Percentiles rank a stretch among this genome's conserved stretches.
Evolutionary conservation across 2,888 invertebrate species (phyloP).

Genomic region (Lypha dubia): DNA sequence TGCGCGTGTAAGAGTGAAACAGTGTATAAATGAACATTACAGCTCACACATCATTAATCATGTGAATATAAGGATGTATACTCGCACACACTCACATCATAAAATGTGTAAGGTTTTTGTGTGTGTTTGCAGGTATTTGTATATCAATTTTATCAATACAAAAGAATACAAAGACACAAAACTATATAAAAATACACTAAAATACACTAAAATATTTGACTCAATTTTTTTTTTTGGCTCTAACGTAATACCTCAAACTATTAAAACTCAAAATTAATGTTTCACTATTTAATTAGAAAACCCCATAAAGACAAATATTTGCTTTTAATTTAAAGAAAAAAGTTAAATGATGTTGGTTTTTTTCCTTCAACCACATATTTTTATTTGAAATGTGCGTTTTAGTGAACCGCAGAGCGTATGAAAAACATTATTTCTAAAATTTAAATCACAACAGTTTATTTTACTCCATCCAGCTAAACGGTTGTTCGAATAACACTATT

Average conservation of each 20-base stretch:
- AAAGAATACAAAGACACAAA: slow-evolving; percentile 5
- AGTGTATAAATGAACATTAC: slow-evolving; percentile 66
- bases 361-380: background rate
- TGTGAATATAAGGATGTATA: slow-evolving; percentile 68
- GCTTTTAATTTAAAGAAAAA: slow-evolving; percentile 67
- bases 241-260: background rate
- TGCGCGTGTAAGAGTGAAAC: slow-evolving; percentile 20
- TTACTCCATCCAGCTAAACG: background rate
- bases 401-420: slow-evolving; percentile 58
- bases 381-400: slow-evolving; percentile 12
- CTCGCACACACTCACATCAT: background rate
- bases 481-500: slow-evolving; percentile 37
- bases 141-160: slow-evolving; percentile 47
- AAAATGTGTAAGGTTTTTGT: background rate
- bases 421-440: slow-evolving; percentile 70
- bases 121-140: background rate
- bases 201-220: background rate
- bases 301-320: slow-evolving; percentile 75
- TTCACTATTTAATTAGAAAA: slow-evolving; percentile 58
- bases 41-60: slow-evolving; percentile 82
- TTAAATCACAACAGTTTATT: slow-evolving; percentile 57
- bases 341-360: slow-evolving; percentile 11
- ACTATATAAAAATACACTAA: background rate
- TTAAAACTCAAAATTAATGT: slow-evolving; percentile 38
- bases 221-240: background rate